Evolutionary conservation across 2,113 vertebrate genomes (phyloP), one percentile per base, ranked within the genome.

Genomic region (Motacilla tschutschensis): DNA sequence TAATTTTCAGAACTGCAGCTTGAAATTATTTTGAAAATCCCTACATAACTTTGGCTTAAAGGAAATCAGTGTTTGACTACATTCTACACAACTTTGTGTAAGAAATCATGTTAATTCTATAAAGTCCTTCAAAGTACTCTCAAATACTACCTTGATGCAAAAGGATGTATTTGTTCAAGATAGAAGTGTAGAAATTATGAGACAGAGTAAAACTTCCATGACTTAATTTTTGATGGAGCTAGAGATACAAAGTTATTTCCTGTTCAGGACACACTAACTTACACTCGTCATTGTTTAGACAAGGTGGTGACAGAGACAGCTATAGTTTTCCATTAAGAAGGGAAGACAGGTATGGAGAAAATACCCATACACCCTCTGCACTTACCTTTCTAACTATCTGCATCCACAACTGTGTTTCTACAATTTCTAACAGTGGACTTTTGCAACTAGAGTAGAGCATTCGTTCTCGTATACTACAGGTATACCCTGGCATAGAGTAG

Each of bases 371-470:
- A 71, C 6, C 9, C 17, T n/a, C 10, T 15, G 29, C 46, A 70
- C 85, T 83, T 95, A 99, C 99, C 98, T 99, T 99, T 96, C 98
- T 98, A 79, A 97, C 96, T 51, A 99, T 96, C 78, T 98, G 97
- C 93, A 99, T 98, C 78, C 97, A 96, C 50, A 99, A 64, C 18
- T 97, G 96, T 71, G 95, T 97, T 95, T 99, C 98, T 89, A 98
- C 98, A 95, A 98, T 98, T 89, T 99, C 98, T 24, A 99, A 93
- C 65, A 99, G 90, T 33, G 98, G 98, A 70, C 96, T 98, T 96
- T 99, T 99, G 96, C 99, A 99, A 95, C 99, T 99, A 71, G 99
- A 99, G 92, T 99, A 99, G 13, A 99, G 96, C 99, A 99, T 99
- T 92, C 99, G 97, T 94, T 99, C 99, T 92, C 96, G 97, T 97